Conservation (phyloP, 2,888 invertebrate species). For the Drosophila demipolita region DNA sequence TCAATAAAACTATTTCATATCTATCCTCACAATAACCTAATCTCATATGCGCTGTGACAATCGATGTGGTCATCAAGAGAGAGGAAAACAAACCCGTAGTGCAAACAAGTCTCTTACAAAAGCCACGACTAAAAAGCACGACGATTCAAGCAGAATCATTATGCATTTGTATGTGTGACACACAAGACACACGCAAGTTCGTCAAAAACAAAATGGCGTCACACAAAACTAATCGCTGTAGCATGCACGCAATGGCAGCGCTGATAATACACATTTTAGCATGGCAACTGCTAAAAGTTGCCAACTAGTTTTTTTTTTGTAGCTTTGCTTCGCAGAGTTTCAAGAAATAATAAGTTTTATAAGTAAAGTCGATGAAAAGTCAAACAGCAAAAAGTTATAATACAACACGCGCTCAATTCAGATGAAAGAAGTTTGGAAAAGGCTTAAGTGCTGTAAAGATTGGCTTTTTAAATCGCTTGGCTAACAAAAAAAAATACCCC, state of each 20-base stretch:
- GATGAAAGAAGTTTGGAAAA: background rate
- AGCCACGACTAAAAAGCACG: constrained; percentile 21
- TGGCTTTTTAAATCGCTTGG: background rate
- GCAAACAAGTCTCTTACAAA: constrained; percentile 35
- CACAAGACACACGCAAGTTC: constrained; percentile 48
- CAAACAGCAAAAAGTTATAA: background rate
- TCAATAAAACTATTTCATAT: constrained; percentile 54
- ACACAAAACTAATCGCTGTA: constrained; percentile 51
- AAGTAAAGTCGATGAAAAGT: background rate
- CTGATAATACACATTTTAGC: constrained; percentile 13
- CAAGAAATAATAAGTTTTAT: background rate
- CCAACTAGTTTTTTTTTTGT: background rate
- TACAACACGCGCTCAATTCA: background rate
- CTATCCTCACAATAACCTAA: constrained; percentile 39
- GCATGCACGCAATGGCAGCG: constrained; percentile 20
- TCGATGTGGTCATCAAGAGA: constrained; percentile 47
- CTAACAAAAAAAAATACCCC: constrained; percentile 1
- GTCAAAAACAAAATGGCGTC: constrained; percentile 69
- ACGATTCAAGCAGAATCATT: constrained; percentile 38
- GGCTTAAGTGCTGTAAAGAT: no score
- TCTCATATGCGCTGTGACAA: constrained; percentile 41
- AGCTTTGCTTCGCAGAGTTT: background rate
- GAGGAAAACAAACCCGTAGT: constrained; percentile 27
- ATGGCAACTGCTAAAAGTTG: background rate
- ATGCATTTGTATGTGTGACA: constrained; percentile 18